Evolutionary conservation across 2,113 vertebrate genomes (phyloP).

Genomic region (Stigmatopora nigra): DNA sequence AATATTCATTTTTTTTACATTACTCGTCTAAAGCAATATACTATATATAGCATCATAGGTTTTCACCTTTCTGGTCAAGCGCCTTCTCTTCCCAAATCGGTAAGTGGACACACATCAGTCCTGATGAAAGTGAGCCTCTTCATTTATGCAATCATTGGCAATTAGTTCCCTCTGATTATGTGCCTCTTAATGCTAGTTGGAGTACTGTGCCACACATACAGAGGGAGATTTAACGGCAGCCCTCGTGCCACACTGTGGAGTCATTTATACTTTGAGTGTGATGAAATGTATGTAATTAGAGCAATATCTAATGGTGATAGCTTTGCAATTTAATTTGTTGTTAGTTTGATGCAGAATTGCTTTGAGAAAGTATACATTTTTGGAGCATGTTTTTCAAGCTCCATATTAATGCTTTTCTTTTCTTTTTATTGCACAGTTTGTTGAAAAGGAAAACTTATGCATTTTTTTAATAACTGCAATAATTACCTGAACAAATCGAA

Average conservation of each 20-base stretch:
- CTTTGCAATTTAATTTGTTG: constrained; percentile 56
- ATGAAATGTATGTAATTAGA: constrained; percentile 74
- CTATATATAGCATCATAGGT: constrained; percentile 15
- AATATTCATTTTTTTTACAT: constrained; percentile 51
- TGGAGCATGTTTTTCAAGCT: neutral
- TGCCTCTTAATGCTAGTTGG: constrained; percentile 71
- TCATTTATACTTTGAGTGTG: constrained; percentile 64
- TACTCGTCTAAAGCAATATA: constrained; percentile 37
- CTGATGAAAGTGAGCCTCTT: constrained; percentile 60
- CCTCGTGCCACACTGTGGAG: constrained; percentile 57
- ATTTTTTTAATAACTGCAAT: neutral
- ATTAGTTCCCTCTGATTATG: constrained; percentile 79
- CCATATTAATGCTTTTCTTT: neutral
- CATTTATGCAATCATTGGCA: constrained; percentile 73
- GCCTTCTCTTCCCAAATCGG: constrained; percentile 22
- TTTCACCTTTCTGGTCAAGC: constrained; percentile 53
- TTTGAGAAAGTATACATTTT: constrained; percentile 43
- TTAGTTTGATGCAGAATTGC: constrained; percentile 51
- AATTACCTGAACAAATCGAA: neutral
- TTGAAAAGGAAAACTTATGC: neutral
- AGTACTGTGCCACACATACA: constrained; percentile 69
- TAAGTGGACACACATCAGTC: constrained; percentile 55
- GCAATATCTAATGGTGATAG: constrained; percentile 62
- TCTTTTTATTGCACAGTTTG: neutral
- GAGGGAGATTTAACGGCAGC: constrained; percentile 62